Percentiles rank a stretch among this genome's conserved stretches.
Evolutionary conservation across 2,797 vertebrate species (phyloP).

Genomic region (Sarcoramphus papa): DNA sequence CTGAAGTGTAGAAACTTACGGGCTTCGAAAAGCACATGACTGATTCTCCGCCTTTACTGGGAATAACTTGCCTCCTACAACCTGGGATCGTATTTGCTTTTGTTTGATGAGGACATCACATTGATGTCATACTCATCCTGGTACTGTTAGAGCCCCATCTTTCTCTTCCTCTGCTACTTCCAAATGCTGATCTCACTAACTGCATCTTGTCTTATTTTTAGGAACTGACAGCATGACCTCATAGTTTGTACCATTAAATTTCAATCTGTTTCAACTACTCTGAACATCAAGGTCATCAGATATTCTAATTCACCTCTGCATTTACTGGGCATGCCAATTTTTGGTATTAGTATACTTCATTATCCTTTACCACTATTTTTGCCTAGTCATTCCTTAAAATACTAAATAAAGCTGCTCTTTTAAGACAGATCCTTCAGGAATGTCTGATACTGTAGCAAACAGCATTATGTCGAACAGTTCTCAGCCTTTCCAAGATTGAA

Average conservation of each 20-base stretch:
- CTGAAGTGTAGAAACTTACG: background rate
- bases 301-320: background rate
- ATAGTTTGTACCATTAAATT: background rate
- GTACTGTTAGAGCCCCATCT: background rate
- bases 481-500: background rate
- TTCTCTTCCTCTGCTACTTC: background rate
- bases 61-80: background rate
- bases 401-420: background rate
- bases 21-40: background rate
- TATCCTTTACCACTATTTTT: background rate
- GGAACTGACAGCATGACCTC: background rate
- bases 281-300: background rate
- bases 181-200: background rate
- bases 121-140: background rate
- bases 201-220: constrained; percentile 1
- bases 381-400: background rate
- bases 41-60: background rate
- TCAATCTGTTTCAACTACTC: background rate
- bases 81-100: background rate
- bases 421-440: background rate
- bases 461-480: background rate
- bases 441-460: background rate
- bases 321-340: background rate
- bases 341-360: background rate
- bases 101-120: background rate